Evolutionary conservation across 2,888 invertebrate species (phyloP).

Genomic region (Elysia crispata): DNA sequence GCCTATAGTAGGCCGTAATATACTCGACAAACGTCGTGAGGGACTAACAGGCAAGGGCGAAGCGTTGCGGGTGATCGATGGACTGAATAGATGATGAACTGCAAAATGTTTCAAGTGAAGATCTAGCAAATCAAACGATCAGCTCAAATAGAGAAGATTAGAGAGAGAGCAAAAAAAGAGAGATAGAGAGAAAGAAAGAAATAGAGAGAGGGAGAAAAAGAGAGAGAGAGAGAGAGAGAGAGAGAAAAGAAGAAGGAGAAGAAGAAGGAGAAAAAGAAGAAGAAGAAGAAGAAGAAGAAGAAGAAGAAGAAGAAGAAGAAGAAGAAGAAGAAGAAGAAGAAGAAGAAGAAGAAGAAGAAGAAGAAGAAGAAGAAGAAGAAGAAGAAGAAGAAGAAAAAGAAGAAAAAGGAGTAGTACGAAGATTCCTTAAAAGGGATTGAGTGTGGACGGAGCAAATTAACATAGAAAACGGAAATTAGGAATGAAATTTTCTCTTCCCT

Average conservation of each 20-base stretch:
- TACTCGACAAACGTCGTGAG: too few relatives aligned
- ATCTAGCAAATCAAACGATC: too few relatives aligned
- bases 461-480: neutral
- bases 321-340: too few relatives aligned
- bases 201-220: neutral
- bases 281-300: neutral
- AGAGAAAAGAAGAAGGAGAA: neutral
- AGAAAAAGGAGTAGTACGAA: neutral
- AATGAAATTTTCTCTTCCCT: too few relatives aligned
- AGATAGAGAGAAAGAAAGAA: too few relatives aligned
- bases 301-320: neutral
- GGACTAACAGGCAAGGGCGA: too few relatives aligned
- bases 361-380: slow-evolving; percentile 19
- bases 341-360: slow-evolving; percentile 57
- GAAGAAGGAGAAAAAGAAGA: slow-evolving; percentile 10
- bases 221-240: slow-evolving; percentile 4
- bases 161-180: neutral
- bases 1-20: too few relatives aligned
- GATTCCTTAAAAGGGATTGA: neutral
- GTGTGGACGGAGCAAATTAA: neutral
- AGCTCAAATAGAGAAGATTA: too few relatives aligned
- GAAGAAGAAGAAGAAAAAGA: slow-evolving; percentile 17
- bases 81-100: too few relatives aligned
- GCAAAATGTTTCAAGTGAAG: too few relatives aligned
- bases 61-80: too few relatives aligned